Evolutionary conservation across 2,113 vertebrate species (phyloP), one percentile per base, ranked within the genome.

Genomic region (Xiphophorus couchianus): DNA sequence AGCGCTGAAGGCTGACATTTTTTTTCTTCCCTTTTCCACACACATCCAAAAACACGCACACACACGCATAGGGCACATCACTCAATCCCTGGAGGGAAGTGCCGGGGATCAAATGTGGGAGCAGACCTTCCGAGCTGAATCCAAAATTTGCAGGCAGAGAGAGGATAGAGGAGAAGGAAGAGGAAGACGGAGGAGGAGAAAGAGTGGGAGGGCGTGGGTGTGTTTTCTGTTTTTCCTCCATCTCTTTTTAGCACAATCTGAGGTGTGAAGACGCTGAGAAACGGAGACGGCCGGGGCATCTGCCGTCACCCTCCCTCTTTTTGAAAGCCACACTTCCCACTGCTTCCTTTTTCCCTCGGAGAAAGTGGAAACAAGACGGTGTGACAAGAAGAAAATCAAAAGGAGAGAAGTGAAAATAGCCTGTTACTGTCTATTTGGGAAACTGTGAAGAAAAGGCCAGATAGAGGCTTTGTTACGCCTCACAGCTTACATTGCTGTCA

Each of bases 261-360:
- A 88, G 78, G 79, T 88, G 86, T 87, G 79, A 90, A 78, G 8
- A 11, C 65, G 69, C 76, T 84, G 73, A 66, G 71, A 86, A 81
- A 71, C 68, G 64, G 62, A 72, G 58, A 29, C 19, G 74, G 66
- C 42, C 10, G 27, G 58, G 51, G 74, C 17, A 42, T 22, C 73
- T 71, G 77, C 74, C 83, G 82, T 81, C 39, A 12, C 35, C 67
- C 42, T 37, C n/a, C 13, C 29, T 11, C 14, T 42, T 63, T 71
- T 81, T 83, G 6, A 65, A 14, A 44, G 68, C 62, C 4, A 12
- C 27, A 31, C 54, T 14, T 78, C 69, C 44, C 9, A 37, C 29
- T 64, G 0, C 17, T 33, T 31, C 60, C 51, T 37, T 35, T 14
- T 54, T 28, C 28, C 42, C 29, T 65, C 33, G 62, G 62, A 27